Evolutionary conservation across 2,888 invertebrate species (phyloP), one percentile per base, ranked within the genome.

Genomic region (Netelia fuscicornis): DNA sequence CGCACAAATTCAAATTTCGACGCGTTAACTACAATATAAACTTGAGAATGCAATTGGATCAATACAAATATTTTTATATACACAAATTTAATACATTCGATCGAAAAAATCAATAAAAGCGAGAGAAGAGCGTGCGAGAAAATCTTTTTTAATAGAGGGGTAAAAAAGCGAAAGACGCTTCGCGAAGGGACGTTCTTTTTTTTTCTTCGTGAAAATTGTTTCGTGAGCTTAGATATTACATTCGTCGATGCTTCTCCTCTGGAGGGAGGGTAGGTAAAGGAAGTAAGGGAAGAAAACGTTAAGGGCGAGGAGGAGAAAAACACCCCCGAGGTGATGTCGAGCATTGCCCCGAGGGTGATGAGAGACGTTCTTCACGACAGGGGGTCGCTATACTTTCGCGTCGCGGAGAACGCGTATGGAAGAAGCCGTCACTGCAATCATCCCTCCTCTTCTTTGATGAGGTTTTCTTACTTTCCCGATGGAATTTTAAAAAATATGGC

Each of bases 401-500:
- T 11, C n/a, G 13, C 2, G 6, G 10, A 37, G 23, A 17, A 60
- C 13, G 20, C 42, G 25, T 20, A 20, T 58, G 25, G n/a, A 42
- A 60, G 10, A 70, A 62, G 44, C 44, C 23, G 17, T 30, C 44
- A 88, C 87, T 87, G 90, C 90, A 91, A 91, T 92, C 91, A 90
- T 92, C 81, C 62, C 83, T 81, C 86, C 88, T 87, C 70, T 91
- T 90, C 89, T 89, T 91, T 90, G 89, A 90, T 90, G 90, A 88
- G 89, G 87, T 90, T 89, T 87, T 88, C 87, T 79, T 54, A n/a
- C 17, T 20, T 20, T 67, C 17, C 2, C 23, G 48, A 48, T 48
- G 89, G 90, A 89, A 90, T 90, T 92, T 91, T 37, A 6, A 5
- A 88, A 90, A 92, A 92, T 91, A 92, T 88, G 13, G 88, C 87